A percentile compares a stretch with the other conserved stretches of the same genome.
phyloP scores from a whole-genome alignment of 2,797 vertebrate species.

The Chaetophractus vellerosus region DNA sequence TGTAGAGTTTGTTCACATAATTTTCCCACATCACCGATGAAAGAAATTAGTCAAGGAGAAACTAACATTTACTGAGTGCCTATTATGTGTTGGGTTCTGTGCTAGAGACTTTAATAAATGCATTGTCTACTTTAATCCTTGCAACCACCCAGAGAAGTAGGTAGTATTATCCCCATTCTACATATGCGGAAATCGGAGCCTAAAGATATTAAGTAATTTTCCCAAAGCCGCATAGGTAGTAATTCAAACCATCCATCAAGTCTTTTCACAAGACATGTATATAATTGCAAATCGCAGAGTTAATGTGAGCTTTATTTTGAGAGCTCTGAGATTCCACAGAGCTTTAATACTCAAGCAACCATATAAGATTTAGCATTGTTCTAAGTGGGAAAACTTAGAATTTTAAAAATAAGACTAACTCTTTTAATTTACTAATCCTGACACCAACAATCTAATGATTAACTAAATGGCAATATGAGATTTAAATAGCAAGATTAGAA shows the following conservation, averaged over 20 bases:
- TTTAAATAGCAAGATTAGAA: conserved; percentile 11
- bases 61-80: neutral
- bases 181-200: conserved; percentile 59
- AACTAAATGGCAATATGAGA: conserved; percentile 39
- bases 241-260: conserved; percentile 70
- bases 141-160: neutral
- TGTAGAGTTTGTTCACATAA: neutral
- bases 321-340: neutral
- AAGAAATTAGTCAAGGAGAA: conserved; percentile 64
- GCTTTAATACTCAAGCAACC: neutral
- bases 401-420: neutral
- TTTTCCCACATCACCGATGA: conserved; percentile 3
- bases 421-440: conserved; percentile 46
- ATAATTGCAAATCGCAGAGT: conserved; percentile 32
- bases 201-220: conserved; percentile 62
- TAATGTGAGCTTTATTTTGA: neutral
- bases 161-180: conserved; percentile 32
- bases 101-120: neutral
- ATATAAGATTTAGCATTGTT: neutral
- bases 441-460: conserved; percentile 51
- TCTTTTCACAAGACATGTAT: conserved; percentile 67
- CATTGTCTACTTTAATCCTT: conserved; percentile 38
- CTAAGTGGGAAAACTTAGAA: conserved; percentile 43
- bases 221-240: conserved; percentile 35
- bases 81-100: neutral